Evolutionary conservation across 2,113 vertebrate species (phyloP).

Genomic region (Embiotoca jacksoni): DNA sequence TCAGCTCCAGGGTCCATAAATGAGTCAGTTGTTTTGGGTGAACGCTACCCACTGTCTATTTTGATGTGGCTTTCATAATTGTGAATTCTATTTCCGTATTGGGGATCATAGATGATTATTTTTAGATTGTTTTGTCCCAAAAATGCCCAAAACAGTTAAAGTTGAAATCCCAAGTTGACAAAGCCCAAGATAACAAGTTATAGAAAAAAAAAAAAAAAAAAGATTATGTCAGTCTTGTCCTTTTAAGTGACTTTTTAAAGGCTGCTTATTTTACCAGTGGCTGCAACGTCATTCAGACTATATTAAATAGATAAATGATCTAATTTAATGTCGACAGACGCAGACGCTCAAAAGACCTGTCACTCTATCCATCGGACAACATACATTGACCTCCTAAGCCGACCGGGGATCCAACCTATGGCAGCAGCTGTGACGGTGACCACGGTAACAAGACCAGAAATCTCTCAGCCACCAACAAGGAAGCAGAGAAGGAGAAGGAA

Average conservation of each 20-base stretch:
- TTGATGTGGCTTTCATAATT: too few species aligned
- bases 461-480: conserved; percentile 41
- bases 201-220: not conserved
- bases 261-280: not conserved
- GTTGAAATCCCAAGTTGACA: too few species aligned
- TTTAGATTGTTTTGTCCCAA: too few species aligned
- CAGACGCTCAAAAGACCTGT: conserved; percentile 7
- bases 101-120: too few species aligned
- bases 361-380: conserved; percentile 37
- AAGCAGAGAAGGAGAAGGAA: conserved; percentile 16
- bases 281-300: conserved; percentile 1
- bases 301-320: conserved; percentile 22
- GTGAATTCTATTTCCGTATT: too few species aligned
- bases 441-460: conserved; percentile 67
- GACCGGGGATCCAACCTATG: conserved; percentile 56
- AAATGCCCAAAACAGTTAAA: too few species aligned
- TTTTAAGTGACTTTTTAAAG: not conserved
- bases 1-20: too few species aligned
- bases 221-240: not conserved
- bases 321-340: conserved; percentile 25
- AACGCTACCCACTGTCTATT: too few species aligned
- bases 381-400: conserved; percentile 59
- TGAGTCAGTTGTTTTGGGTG: too few species aligned
- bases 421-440: conserved; percentile 65
- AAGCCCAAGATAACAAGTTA: too few species aligned